Conservation (phyloP, 2,113 vertebrate species). For the Phodopus roborovskii region DNA sequence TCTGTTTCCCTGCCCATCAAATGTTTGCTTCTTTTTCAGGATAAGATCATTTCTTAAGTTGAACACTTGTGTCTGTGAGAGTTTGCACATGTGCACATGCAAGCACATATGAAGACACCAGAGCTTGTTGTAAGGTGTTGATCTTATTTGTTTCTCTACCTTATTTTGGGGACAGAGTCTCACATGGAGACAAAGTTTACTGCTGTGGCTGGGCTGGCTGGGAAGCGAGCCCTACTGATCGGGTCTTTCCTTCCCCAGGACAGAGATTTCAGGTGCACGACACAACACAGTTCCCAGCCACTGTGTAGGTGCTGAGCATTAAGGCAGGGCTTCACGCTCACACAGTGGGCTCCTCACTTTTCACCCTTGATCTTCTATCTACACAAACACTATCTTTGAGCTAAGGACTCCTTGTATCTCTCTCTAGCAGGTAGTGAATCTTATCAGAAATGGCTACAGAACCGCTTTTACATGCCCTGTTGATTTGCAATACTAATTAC, state of each 20-base stretch:
- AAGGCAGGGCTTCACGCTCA: neutral
- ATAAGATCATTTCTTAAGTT: neutral
- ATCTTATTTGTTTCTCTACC: neutral
- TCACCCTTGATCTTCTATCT: neutral
- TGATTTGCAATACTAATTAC: neutral
- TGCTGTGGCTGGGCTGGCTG: neutral
- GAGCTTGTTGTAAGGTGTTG: neutral
- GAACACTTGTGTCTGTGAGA: neutral
- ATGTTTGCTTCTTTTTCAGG: neutral
- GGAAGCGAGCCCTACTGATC: neutral
- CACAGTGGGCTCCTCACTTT: neutral
- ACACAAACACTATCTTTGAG: neutral
- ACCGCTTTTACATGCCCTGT: no score
- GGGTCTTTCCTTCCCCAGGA: neutral
- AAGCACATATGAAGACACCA: no score
- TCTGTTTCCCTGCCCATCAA: rapidly evolving
- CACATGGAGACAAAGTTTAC: neutral
- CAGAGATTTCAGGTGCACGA: neutral
- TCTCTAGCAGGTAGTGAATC: neutral
- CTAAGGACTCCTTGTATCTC: neutral
- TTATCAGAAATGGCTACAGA: neutral
- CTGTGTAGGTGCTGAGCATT: neutral
- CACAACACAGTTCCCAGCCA: neutral
- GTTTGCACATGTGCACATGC: neutral
- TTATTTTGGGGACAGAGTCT: neutral